phyloP scores from a whole-genome alignment of 2,797 vertebrate genomes.

The Amblyopsis hoosieri region DNA sequence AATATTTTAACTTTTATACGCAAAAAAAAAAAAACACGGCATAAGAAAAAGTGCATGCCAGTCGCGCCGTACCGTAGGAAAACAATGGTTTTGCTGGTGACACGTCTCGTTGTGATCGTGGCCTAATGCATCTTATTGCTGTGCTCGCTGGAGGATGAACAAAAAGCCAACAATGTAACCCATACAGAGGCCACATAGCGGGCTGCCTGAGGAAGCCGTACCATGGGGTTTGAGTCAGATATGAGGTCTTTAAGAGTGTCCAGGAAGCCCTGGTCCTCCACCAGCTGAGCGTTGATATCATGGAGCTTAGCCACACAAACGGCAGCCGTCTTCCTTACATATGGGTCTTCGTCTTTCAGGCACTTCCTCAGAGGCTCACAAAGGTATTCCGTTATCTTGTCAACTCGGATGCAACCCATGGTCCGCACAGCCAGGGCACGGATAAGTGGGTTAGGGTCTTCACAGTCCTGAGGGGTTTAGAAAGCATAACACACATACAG shows the following conservation, averaged over 20 bases:
- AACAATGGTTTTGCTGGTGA: too few species aligned
- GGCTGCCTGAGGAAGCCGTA: conserved; percentile 37
- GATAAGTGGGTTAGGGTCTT: conserved; percentile 96
- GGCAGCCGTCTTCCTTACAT: conserved; percentile 94
- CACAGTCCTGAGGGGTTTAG: conserved; percentile 84
- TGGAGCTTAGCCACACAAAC: conserved; percentile 97
- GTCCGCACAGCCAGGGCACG: conserved; percentile 94
- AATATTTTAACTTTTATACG: too few species aligned
- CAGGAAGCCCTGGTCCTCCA: conserved; percentile 96
- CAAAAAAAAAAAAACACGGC: too few species aligned
- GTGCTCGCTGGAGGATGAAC: conserved; percentile 7
- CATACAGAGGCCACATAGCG: background rate
- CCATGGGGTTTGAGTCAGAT: conserved; percentile 98
- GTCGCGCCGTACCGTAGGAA: too few species aligned
- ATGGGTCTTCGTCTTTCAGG: conserved; percentile 96
- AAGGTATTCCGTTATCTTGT: conserved; percentile 97
- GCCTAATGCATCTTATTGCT: conserved; percentile 6
- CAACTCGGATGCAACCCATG: conserved; percentile 97
- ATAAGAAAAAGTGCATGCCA: too few species aligned
- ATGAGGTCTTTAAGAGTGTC: conserved; percentile 97
- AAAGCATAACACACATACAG: background rate
- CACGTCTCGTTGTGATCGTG: background rate
- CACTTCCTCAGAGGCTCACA: conserved; percentile 97
- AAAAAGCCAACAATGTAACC: conserved; percentile 10
- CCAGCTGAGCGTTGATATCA: conserved; percentile 95